A percentile compares a stretch with the other conserved stretches of the same genome.
Evolutionary conservation across 1,140 invertebrate species (phyloP).

Genomic region (Chymomyza costata): DNA sequence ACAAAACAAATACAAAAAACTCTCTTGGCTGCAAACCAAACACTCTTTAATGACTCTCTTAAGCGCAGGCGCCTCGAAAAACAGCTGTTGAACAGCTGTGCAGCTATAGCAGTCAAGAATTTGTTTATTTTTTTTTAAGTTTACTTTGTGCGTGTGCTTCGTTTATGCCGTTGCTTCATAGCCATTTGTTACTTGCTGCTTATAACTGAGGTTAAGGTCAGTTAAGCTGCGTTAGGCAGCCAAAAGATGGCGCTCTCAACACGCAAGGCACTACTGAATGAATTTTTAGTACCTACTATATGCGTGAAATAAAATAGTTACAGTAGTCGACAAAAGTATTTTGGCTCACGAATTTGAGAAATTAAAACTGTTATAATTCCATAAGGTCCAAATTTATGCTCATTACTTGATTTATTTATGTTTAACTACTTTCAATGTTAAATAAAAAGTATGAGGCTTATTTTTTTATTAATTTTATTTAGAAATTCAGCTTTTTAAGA

Average conservation of each 20-base stretch:
- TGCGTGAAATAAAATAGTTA: too few relatives aligned
- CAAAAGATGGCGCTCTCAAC: conserved; percentile 67
- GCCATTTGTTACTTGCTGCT: conserved; percentile 2
- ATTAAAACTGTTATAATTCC: too few relatives aligned
- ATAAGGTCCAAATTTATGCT: too few relatives aligned
- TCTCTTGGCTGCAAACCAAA: conserved; percentile 27
- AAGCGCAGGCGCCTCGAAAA: conserved; percentile 36
- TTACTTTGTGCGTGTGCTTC: conserved; percentile 11
- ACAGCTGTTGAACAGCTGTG: conserved; percentile 43
- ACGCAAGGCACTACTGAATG: too few relatives aligned
- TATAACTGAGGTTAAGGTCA: conserved; percentile 56
- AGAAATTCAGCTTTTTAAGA: too few relatives aligned
- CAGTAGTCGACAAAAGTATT: too few relatives aligned
- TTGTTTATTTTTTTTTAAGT: conserved; percentile 48
- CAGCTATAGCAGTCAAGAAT: conserved; percentile 38
- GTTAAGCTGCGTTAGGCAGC: conserved; percentile 17
- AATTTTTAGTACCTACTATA: too few relatives aligned
- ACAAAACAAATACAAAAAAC: conserved; percentile 26
- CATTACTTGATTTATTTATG: too few relatives aligned
- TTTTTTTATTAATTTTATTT: too few relatives aligned
- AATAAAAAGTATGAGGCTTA: too few relatives aligned
- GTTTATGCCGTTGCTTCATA: conserved; percentile 8
- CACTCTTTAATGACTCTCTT: conserved; percentile 27
- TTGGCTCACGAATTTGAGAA: too few relatives aligned
- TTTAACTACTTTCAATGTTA: too few relatives aligned